Conservation (phyloP, 2,113 vertebrate genomes). For the Grammomys dolichurus region DNA sequence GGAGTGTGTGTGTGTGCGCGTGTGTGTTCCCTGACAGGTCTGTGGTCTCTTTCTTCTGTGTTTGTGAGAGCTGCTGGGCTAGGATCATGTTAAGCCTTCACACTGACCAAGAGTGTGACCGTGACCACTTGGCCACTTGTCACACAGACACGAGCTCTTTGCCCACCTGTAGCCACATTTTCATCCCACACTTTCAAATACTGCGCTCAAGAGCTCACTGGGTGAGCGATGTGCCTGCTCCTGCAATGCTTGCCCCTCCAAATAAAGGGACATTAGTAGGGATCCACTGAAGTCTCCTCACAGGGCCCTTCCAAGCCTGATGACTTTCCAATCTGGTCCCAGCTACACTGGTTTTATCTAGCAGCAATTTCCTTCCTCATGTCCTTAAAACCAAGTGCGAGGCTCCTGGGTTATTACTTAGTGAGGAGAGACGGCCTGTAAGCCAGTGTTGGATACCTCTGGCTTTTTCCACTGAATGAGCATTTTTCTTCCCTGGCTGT, state of each 20-base stretch:
- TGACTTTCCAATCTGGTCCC: background rate
- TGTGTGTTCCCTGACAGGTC: background rate
- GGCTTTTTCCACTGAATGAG: background rate
- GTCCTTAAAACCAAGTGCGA: constrained; percentile 43
- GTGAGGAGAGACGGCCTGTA: constrained; percentile 10
- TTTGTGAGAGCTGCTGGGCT: background rate
- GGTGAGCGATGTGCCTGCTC: background rate
- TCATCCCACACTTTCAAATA: background rate
- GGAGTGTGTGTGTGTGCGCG: background rate
- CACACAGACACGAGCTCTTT: background rate
- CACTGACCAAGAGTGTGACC: background rate
- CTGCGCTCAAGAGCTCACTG: background rate
- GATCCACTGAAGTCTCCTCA: background rate
- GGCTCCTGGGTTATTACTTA: constrained; percentile 53
- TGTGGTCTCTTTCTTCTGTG: constrained; percentile 14
- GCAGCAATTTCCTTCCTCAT: constrained; percentile 5
- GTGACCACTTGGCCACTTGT: background rate
- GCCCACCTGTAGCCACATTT: background rate
- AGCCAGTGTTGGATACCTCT: background rate
- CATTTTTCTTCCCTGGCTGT: constrained; percentile 28
- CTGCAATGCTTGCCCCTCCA: background rate
- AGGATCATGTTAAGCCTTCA: background rate
- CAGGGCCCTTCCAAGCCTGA: background rate
- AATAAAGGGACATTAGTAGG: background rate
- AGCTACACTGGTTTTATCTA: constrained; percentile 1